A percentile compares a stretch with the other conserved stretches of the same genome.
phyloP scores from a whole-genome alignment of 2,797 vertebrate species.

The Eulemur mongoz region DNA sequence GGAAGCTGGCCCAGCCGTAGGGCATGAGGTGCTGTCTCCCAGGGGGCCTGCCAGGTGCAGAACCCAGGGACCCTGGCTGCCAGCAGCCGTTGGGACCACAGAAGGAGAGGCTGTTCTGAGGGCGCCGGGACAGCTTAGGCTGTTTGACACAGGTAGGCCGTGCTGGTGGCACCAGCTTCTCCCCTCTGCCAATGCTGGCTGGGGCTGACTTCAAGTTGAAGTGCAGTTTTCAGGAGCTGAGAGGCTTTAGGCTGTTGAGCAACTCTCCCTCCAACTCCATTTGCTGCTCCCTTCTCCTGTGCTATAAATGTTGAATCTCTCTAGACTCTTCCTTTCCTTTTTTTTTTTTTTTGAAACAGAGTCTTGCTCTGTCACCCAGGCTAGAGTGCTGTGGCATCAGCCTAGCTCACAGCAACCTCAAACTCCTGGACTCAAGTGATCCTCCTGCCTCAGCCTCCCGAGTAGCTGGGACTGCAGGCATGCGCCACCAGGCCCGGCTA shows the following conservation, averaged over 20 bases:
- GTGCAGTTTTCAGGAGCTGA: not conserved
- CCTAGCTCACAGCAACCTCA: too few relatives aligned
- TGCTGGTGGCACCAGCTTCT: not conserved
- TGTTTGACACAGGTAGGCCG: not conserved
- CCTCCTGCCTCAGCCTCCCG: too few relatives aligned
- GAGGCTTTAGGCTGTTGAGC: not conserved
- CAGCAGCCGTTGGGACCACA: not conserved
- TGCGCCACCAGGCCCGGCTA: too few relatives aligned
- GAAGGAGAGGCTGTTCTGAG: not conserved
- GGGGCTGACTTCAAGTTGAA: not conserved
- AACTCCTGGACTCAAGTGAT: rapidly evolving
- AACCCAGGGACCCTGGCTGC: not conserved
- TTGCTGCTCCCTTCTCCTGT: rapidly evolving
- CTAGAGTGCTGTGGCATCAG: too few relatives aligned
- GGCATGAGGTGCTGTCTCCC: not conserved
- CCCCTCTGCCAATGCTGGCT: not conserved
- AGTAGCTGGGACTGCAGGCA: too few relatives aligned
- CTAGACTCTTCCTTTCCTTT: not conserved
- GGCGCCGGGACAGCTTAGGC: not conserved
- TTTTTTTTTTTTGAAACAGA: too few relatives aligned
- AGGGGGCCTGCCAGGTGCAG: not conserved
- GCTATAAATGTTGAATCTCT: not conserved
- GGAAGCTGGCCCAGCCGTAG: not conserved
- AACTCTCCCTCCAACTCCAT: rapidly evolving
- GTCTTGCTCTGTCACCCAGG: too few relatives aligned